Conservation (phyloP, 2,113 vertebrate genomes). For the Phylloscopus trochilus region DNA sequence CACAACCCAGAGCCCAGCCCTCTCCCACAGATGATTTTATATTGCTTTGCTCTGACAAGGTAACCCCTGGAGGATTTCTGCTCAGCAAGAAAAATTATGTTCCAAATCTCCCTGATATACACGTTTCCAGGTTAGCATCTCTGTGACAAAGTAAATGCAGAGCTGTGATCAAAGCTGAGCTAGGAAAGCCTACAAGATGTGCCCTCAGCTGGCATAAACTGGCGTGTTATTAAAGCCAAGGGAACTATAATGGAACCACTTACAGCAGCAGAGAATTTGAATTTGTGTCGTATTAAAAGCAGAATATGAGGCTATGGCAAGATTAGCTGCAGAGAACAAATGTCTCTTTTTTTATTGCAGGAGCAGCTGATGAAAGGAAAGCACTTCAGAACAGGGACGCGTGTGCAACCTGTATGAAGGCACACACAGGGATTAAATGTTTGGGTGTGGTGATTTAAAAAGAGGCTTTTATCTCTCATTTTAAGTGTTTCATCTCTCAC, state of each 20-base stretch:
- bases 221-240: neutral
- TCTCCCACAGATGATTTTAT: slow-evolving; percentile 39
- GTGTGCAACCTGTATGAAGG: neutral
- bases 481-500: neutral
- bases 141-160: neutral
- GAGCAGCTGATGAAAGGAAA: neutral
- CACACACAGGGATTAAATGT: accelerated
- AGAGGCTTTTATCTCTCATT: neutral
- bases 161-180: slow-evolving; percentile 30
- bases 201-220: neutral
- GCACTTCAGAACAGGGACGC: neutral
- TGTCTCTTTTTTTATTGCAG: neutral
- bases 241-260: neutral
- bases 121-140: slow-evolving; percentile 32
- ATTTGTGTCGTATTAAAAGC: neutral
- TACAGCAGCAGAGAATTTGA: neutral
- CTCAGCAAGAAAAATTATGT: slow-evolving; percentile 49
- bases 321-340: neutral
- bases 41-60: slow-evolving; percentile 54
- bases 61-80: slow-evolving; percentile 45
- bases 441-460: neutral
- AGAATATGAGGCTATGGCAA: neutral
- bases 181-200: neutral
- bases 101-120: slow-evolving; percentile 36
- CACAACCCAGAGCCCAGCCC: neutral